Conservation (phyloP, 2,888 invertebrate species). For the Caenorhabditis sp. region DNA sequence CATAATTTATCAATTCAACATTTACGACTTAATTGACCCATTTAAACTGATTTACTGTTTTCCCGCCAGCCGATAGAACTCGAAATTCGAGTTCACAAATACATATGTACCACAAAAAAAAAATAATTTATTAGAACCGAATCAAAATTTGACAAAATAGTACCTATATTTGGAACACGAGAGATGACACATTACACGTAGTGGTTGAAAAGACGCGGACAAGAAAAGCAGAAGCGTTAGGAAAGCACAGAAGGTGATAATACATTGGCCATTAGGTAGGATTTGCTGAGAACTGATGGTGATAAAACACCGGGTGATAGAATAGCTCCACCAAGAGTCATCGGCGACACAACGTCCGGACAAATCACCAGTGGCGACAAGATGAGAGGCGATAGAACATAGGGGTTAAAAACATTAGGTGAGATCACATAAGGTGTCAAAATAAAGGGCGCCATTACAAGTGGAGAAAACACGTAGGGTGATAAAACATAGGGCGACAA, state of each 20-base stretch:
- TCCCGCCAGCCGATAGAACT: neutral
- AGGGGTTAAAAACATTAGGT: slow-evolving; percentile 64
- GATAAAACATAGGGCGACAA: slow-evolving; percentile 54
- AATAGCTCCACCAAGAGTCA: slow-evolving; percentile 59
- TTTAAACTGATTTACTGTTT: neutral
- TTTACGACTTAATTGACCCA: neutral
- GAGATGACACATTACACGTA: slow-evolving; percentile 7
- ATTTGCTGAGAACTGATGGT: slow-evolving; percentile 61
- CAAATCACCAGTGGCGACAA: slow-evolving; percentile 45
- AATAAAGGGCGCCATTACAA: slow-evolving; percentile 61
- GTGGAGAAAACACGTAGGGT: slow-evolving; percentile 55
- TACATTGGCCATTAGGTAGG: slow-evolving; percentile 60
- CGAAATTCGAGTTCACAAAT: too few relatives aligned
- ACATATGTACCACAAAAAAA: neutral
- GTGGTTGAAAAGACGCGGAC: neutral
- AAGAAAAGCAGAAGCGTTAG: slow-evolving; percentile 3
- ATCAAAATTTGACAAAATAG: neutral
- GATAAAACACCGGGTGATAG: slow-evolving; percentile 63
- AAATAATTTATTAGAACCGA: neutral
- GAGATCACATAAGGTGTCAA: slow-evolving; percentile 59
- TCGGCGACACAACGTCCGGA: slow-evolving; percentile 50
- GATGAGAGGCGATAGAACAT: slow-evolving; percentile 60
- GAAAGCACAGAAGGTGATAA: slow-evolving; percentile 61
- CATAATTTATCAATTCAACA: neutral
- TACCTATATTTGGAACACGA: slow-evolving; percentile 9